Evolutionary conservation across 1,140 invertebrate genomes (phyloP).

Genomic region (Saccostrea echinata): DNA sequence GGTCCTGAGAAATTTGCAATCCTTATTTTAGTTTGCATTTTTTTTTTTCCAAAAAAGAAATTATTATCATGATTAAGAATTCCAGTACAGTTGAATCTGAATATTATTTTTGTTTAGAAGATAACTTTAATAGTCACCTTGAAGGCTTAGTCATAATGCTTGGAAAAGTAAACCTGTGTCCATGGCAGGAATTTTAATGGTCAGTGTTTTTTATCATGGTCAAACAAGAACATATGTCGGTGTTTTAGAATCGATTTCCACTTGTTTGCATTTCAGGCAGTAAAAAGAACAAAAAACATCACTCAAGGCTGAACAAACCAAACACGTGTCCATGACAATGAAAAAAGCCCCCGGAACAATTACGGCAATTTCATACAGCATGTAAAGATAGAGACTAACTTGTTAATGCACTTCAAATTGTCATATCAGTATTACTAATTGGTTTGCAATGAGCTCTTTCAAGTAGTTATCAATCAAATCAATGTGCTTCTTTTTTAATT

Average conservation of each 20-base stretch:
- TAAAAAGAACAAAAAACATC: slow-evolving; percentile 34
- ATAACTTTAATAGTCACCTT: not conserved
- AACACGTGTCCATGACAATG: slow-evolving; percentile 5
- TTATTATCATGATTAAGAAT: no score
- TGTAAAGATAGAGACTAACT: not conserved
- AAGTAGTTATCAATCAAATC: slow-evolving; percentile 25
- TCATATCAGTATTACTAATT: slow-evolving; percentile 20
- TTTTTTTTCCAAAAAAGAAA: not conserved
- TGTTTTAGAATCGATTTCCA: not conserved
- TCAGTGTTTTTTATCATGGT: not conserved
- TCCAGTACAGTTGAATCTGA: not conserved
- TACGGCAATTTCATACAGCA: slow-evolving; percentile 12
- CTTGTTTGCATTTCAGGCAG: slow-evolving; percentile 33
- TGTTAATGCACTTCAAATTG: slow-evolving; percentile 21
- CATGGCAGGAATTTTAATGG: slow-evolving; percentile 4
- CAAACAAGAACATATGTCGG: slow-evolving; percentile 32
- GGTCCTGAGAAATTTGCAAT: not conserved
- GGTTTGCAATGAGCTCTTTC: slow-evolving; percentile 5
- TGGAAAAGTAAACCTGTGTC: not conserved
- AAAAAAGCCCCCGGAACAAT: slow-evolving; percentile 19
- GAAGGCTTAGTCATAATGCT: not conserved
- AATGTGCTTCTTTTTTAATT: not conserved
- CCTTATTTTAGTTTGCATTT: not conserved
- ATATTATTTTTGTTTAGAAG: not conserved
- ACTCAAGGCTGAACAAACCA: not conserved